Percentiles rank a stretch among this genome's conserved stretches.
These are phyloP conservation scores for Melitaea athalia DNA, from an alignment of 2,888 invertebrate species.

Conservation along the genomic window DNA sequence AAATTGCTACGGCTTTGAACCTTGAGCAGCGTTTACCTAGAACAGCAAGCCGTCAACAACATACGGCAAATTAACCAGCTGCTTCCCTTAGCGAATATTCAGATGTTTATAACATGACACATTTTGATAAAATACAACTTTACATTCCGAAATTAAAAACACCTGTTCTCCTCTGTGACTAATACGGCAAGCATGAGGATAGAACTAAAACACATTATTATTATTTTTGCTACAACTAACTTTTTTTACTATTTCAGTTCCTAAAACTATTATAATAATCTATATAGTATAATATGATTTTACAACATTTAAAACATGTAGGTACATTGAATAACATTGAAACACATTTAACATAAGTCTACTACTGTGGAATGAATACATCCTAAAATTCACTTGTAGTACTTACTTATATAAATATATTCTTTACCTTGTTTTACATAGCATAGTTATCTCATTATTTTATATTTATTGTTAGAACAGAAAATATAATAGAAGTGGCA, in stretches of 20 bases:
- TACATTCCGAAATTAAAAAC: too few relatives aligned
- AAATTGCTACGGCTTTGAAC: too few relatives aligned
- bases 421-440: background rate
- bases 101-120: too few relatives aligned
- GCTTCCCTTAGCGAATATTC: too few relatives aligned
- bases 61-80: too few relatives aligned
- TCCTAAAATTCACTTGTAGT: background rate
- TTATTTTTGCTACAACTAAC: too few relatives aligned
- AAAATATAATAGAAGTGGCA: background rate
- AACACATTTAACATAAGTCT: background rate
- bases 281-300: constrained; percentile 3
- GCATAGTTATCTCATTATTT: background rate
- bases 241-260: background rate
- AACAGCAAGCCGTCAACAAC: too few relatives aligned
- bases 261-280: background rate
- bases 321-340: background rate
- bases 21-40: too few relatives aligned
- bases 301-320: background rate
- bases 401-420: background rate
- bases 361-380: constrained; percentile 2
- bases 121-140: too few relatives aligned
- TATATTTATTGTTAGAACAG: background rate
- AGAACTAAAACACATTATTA: too few relatives aligned
- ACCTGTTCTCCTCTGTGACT: too few relatives aligned
- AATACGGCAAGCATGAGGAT: too few relatives aligned